Evolutionary conservation across 1,140 invertebrate species (phyloP).

Genomic region (Chymomyza costata): DNA sequence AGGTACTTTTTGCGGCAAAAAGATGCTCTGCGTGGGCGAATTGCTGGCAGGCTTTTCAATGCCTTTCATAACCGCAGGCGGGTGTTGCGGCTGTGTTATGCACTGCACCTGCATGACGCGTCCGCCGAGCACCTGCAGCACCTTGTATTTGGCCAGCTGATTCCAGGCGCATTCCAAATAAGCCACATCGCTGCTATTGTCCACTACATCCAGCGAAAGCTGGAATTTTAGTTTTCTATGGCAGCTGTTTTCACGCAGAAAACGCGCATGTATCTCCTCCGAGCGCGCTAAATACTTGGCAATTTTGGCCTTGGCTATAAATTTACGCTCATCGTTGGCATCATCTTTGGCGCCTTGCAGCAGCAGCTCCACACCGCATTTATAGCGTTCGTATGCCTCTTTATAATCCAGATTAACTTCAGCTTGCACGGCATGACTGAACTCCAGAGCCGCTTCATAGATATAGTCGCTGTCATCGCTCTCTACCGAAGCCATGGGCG

Average conservation of each 20-base stretch:
- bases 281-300: conserved; percentile 73
- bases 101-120: conserved; percentile 76
- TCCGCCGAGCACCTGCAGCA: conserved; percentile 71
- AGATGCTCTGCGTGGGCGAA: conserved; percentile 69
- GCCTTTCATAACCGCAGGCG: conserved; percentile 76
- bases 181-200: conserved; percentile 20
- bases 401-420: conserved; percentile 75
- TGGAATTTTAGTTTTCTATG: conserved; percentile 53
- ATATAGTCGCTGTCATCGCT: conserved; percentile 74
- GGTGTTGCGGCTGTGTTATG: conserved; percentile 70
- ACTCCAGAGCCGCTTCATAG: conserved; percentile 71
- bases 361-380: conserved; percentile 76
- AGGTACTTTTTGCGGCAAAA: conserved; percentile 76
- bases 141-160: conserved; percentile 77
- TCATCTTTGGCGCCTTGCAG: conserved; percentile 73
- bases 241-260: conserved; percentile 24
- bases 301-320: conserved; percentile 73
- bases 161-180: conserved; percentile 67
- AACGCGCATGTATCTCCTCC: conserved; percentile 75
- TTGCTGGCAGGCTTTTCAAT: conserved; percentile 76
- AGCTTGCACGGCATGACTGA: conserved; percentile 69
- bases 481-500: conserved; percentile 70
- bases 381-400: conserved; percentile 75
- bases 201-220: conserved; percentile 55
- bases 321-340: conserved; percentile 59